Conservation (phyloP, 2,797 vertebrate genomes). For the Atherinosoma microstoma region DNA sequence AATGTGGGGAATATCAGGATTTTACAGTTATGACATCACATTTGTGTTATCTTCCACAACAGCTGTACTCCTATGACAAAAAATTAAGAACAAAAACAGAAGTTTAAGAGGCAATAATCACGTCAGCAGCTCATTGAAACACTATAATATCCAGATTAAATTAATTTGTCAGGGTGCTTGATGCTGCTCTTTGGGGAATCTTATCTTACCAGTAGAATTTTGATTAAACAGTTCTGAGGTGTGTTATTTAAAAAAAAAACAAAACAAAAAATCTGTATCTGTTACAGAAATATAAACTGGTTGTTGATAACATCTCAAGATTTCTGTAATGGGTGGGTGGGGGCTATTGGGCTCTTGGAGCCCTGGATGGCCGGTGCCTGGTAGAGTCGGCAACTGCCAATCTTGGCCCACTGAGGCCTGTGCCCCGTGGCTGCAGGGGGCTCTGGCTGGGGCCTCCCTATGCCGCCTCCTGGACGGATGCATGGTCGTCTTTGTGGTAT, state of each 20-base stretch:
- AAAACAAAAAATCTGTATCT: background rate
- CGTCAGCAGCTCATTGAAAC: background rate
- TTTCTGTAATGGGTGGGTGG: background rate
- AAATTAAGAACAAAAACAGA: slow-evolving; percentile 1
- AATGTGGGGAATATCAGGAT: slow-evolving; percentile 25
- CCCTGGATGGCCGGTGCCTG: no score
- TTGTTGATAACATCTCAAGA: background rate
- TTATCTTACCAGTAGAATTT: background rate
- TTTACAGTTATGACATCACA: slow-evolving; percentile 41
- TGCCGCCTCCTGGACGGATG: no score
- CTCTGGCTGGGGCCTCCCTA: no score
- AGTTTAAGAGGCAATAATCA: background rate
- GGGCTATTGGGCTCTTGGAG: no score
- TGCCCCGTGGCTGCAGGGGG: no score
- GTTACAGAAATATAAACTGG: no score
- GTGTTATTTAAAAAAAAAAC: background rate
- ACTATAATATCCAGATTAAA: background rate
- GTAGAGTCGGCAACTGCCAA: no score
- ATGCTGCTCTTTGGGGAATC: background rate
- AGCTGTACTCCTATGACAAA: background rate
- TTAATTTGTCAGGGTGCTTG: background rate
- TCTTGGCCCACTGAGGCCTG: no score
- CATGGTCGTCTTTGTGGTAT: no score
- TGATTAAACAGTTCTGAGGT: background rate
- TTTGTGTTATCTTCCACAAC: slow-evolving; percentile 17